Evolutionary conservation across 2,797 vertebrate genomes (phyloP).

Genomic region (Paratrypauchen microcephalus): DNA sequence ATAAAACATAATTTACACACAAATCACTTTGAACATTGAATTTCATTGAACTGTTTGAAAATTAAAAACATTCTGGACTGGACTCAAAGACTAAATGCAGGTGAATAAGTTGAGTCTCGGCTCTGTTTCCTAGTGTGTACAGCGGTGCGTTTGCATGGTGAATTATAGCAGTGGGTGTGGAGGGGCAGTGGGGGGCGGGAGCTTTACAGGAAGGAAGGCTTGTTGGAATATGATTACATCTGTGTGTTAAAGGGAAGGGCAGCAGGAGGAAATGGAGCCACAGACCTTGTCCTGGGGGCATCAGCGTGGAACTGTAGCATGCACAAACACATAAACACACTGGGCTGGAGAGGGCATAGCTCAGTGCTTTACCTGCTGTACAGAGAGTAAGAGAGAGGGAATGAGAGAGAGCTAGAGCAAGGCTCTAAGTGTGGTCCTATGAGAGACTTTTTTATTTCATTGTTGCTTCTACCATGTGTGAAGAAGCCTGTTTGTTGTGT

Average conservation of each 20-base stretch:
- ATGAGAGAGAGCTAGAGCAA: background rate
- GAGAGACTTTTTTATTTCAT: background rate
- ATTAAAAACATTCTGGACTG: background rate
- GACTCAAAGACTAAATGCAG: background rate
- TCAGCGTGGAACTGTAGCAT: constrained; percentile 11
- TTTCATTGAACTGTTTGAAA: background rate
- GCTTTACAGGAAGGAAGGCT: constrained; percentile 72
- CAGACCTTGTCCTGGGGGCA: constrained; percentile 40
- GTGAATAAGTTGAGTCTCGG: background rate
- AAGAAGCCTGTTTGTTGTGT: background rate
- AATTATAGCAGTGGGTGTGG: constrained; percentile 9
- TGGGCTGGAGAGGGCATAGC: constrained; percentile 8
- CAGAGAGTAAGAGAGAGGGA: background rate
- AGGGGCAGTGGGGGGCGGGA: background rate
- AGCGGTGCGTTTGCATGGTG: constrained; percentile 26
- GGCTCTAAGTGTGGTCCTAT: background rate
- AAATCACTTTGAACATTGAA: too few species aligned
- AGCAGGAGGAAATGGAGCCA: constrained; percentile 67
- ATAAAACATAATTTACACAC: too few species aligned
- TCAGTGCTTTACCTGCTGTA: constrained; percentile 14
- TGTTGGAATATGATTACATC: constrained; percentile 73
- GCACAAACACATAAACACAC: background rate
- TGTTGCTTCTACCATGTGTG: background rate
- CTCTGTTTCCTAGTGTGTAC: constrained; percentile 13
- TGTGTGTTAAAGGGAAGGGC: constrained; percentile 65